These are phyloP conservation scores for Ctenosaura bakeri DNA, from an alignment of 2,797 vertebrate genomes.

Conservation along the genomic window DNA sequence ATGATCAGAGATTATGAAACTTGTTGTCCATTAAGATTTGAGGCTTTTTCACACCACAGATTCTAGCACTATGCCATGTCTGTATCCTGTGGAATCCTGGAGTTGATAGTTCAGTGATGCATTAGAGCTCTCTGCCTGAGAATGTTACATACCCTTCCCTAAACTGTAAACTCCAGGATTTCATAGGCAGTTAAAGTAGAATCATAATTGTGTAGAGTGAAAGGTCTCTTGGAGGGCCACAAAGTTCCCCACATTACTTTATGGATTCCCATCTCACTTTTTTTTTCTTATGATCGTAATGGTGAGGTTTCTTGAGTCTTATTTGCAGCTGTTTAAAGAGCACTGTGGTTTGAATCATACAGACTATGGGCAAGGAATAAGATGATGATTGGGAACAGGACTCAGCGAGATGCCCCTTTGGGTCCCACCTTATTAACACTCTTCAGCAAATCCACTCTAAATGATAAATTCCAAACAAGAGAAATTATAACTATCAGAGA, in stretches of 20 bases:
- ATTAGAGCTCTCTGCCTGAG: no score
- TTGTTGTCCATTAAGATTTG: not conserved
- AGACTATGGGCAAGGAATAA: not conserved
- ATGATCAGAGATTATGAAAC: not conserved
- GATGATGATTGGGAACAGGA: not conserved
- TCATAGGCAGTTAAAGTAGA: no score
- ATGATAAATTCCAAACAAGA: conserved; percentile 23
- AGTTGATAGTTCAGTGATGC: no score
- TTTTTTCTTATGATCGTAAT: not conserved
- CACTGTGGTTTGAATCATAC: not conserved
- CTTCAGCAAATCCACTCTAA: not conserved
- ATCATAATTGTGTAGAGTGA: not conserved
- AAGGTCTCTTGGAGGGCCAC: not conserved
- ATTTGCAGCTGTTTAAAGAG: not conserved
- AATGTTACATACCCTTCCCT: no score
- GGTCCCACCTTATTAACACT: not conserved
- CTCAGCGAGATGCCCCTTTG: not conserved
- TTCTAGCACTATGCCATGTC: no score
- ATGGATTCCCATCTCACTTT: not conserved
- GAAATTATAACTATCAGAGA: not conserved
- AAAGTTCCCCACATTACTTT: not conserved
- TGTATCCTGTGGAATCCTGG: no score
- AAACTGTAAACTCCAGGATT: no score
- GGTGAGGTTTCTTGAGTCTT: not conserved
- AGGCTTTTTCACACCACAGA: no score